Base-by-base conservation (phyloP, 2,797 vertebrate genomes). In the Masticophis lateralis region DNA sequence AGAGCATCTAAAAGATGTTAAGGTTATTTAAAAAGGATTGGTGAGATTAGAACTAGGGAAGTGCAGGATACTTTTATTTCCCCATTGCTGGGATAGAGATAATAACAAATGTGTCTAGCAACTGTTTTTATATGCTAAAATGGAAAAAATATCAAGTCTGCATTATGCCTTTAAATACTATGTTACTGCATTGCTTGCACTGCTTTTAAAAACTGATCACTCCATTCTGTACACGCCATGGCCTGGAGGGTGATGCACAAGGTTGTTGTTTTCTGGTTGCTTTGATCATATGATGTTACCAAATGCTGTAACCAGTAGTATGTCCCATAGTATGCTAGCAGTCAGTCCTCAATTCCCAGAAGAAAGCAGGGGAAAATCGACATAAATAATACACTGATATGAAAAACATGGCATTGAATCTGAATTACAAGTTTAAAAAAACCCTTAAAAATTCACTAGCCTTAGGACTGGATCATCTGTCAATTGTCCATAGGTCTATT, bases 1-100 rank as follows among this genome's bases (percentile, higher is more conserved):
- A 92, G 95, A 93, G 91, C 87, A 95, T 92, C 79, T 92, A 92
- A 89, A 89, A 95, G 91, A 94, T 9, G 94, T 43, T 96, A 94
- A 56, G 93, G 28, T 43, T n/a, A 61, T 90, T 90, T 27, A 53
- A 90, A 90, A 89, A 56, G 32, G 88, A 91, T 11, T 92, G 32
- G 61, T 94, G 86, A 20, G 1, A 90, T 95, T 92, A 91, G 88
- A 95, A 92, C 74, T 89, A 91, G 90, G 94, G 79, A 37, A 66
- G 69, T 91, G 90, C 88, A 94, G 61, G 92, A 90, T 93, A 79
- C n/a, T 47, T 94, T 63, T 88, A 32, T 55, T 55, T 88, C n/a
- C 53, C 53, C 87, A 57, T 22, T 57, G 55, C 53, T 56, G 91
- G 93, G 90, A 92, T 94, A 93, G 22, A 87, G 86, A 90, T 94